phyloP scores from a whole-genome alignment of 2,797 vertebrate species.

The Hoplostethus mediterraneus region DNA sequence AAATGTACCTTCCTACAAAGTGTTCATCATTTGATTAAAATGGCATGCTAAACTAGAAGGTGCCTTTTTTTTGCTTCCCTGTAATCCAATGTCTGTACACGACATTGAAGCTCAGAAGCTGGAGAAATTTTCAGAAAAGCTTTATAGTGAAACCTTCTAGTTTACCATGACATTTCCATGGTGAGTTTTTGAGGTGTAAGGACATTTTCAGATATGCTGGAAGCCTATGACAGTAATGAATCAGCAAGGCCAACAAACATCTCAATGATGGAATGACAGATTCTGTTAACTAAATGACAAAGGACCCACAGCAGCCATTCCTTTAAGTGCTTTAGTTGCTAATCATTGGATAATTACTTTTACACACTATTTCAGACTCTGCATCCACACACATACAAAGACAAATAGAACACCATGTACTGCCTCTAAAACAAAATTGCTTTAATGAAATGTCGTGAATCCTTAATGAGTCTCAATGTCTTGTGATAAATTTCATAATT shows the following conservation, averaged over 20 bases:
- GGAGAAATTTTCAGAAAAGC: conserved; percentile 28
- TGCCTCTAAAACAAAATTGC: conserved; percentile 84
- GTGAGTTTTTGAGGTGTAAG: conserved; percentile 51
- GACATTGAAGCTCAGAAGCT: conserved; percentile 27
- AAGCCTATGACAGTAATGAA: conserved; percentile 63
- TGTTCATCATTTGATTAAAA: conserved; percentile 11
- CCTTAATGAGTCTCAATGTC: conserved; percentile 91
- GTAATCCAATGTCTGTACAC: conserved; percentile 4
- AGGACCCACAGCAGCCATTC: conserved; percentile 59
- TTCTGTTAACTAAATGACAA: conserved; percentile 64
- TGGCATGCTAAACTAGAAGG: conserved; percentile 10
- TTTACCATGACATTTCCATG: conserved; percentile 50
- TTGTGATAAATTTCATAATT: conserved; percentile 97
- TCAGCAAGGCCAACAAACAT: conserved; percentile 51
- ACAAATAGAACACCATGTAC: conserved; percentile 84
- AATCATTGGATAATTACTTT: conserved; percentile 79
- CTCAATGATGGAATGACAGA: conserved; percentile 48
- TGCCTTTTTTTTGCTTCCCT: conserved; percentile 13
- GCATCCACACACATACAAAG: conserved; percentile 72
- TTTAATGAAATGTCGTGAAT: conserved; percentile 88
- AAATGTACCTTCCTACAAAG: background rate
- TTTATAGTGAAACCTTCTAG: conserved; percentile 40
- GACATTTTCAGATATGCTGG: conserved; percentile 52
- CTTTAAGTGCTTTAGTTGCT: conserved; percentile 68
- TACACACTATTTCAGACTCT: conserved; percentile 67